phyloP scores from a whole-genome alignment of 1,140 invertebrate genomes.

The Lutraria rhynchaena region DNA sequence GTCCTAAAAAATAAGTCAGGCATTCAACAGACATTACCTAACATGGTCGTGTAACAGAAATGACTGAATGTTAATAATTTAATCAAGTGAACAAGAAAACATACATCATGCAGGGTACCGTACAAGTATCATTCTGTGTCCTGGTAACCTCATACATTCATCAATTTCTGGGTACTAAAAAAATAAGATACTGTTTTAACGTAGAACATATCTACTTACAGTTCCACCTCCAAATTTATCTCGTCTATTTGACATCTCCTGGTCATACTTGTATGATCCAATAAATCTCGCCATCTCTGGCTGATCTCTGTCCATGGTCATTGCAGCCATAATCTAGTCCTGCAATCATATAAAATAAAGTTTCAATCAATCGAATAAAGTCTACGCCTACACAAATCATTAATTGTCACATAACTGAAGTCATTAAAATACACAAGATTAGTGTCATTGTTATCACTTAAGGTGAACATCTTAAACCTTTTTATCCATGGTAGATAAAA shows the following conservation, averaged over 20 bases:
- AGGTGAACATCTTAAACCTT: not conserved
- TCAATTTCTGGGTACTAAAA: too few species aligned
- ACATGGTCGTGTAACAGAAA: too few species aligned
- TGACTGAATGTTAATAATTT: too few species aligned
- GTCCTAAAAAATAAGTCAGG: too few species aligned
- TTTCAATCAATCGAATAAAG: not conserved
- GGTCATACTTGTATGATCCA: slow-evolving; percentile 50
- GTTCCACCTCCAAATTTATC: slow-evolving; percentile 50
- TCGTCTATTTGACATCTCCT: slow-evolving; percentile 11
- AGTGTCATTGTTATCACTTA: not conserved
- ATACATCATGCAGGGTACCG: too few species aligned
- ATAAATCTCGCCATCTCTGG: slow-evolving; percentile 46
- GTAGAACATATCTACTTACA: slow-evolving; percentile 23
- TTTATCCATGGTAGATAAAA: not conserved
- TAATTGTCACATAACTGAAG: not conserved
- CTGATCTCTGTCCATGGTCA: slow-evolving; percentile 26
- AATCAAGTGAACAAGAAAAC: too few species aligned
- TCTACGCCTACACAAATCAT: not conserved
- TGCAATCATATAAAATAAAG: not conserved
- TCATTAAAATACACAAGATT: not conserved
- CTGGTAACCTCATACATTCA: too few species aligned
- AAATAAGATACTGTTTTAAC: too few species aligned
- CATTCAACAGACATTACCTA: too few species aligned
- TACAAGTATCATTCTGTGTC: too few species aligned
- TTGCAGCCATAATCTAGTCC: slow-evolving; percentile 20